Percentiles rank a stretch among this genome's conserved stretches.
Conservation (phyloP, 2,888 invertebrate genomes). For the Rhamphomyia laevipes region DNA sequence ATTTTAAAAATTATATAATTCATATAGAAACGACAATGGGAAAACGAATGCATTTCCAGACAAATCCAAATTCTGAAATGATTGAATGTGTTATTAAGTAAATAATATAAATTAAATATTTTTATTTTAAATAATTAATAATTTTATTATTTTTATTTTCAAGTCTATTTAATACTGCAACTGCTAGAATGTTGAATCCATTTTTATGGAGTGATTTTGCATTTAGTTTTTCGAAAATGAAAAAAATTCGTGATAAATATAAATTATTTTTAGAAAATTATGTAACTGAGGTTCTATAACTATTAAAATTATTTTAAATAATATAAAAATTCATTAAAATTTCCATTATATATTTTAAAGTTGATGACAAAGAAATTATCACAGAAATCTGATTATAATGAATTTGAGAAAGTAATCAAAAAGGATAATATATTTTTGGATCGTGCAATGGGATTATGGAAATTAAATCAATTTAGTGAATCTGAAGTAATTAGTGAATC, state of each 20-base stretch:
- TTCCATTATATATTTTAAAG: not conserved
- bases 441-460: not conserved
- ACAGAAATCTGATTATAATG: not conserved
- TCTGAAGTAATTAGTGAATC: not conserved
- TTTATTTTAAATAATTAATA: not conserved
- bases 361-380: not conserved
- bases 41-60: conserved; percentile 28
- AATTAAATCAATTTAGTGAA: not conserved
- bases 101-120: not conserved
- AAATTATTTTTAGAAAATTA: not conserved
- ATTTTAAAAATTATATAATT: too few relatives aligned
- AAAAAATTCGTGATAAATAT: not conserved
- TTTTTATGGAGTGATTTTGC: not conserved
- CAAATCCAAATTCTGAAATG: conserved; percentile 25
- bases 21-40: conserved; percentile 32
- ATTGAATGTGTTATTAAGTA: not conserved
- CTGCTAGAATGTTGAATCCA: not conserved
- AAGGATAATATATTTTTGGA: not conserved
- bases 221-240: not conserved
- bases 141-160: not conserved
- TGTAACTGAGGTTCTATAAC: not conserved
- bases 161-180: not conserved
- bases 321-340: too few relatives aligned
- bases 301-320: too few relatives aligned
- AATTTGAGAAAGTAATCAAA: not conserved